Percentiles rank a stretch among this genome's conserved stretches.
Conservation (phyloP, 2,888 invertebrate species). For the Plemyria rubiginata region DNA sequence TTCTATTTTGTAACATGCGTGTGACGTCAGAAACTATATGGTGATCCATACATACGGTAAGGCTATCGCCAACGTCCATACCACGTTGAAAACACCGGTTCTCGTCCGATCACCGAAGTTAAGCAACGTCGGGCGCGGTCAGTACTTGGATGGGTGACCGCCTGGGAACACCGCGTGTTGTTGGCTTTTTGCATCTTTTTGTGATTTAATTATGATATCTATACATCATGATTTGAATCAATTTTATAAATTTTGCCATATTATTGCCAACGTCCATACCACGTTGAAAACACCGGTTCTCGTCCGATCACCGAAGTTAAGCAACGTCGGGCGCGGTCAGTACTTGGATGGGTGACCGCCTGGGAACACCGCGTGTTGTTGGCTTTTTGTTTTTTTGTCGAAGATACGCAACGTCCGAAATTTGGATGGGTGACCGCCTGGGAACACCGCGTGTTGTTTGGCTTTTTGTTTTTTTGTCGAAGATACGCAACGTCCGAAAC, state of each 20-base stretch:
- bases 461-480: too few species aligned
- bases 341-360: constrained; percentile 81
- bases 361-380: constrained; percentile 64
- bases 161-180: constrained; percentile 70
- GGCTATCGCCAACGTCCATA: constrained; percentile 48
- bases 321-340: constrained; percentile 75
- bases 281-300: constrained; percentile 73
- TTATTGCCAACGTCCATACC: constrained; percentile 46
- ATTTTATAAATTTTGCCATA: too few species aligned
- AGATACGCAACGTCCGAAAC: too few species aligned
- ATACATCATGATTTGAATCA: too few species aligned
- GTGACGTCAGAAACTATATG: too few species aligned
- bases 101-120: constrained; percentile 78
- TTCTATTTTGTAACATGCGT: too few species aligned
- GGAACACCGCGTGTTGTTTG: constrained; percentile 72
- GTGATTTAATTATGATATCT: too few species aligned
- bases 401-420: constrained; percentile 78
- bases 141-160: constrained; percentile 78
- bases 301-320: constrained; percentile 79
- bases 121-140: constrained; percentile 75
- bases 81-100: constrained; percentile 71
- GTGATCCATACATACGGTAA: too few species aligned
- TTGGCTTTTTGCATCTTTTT: constrained; percentile 40
- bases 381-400: constrained; percentile 61
- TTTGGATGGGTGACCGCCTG: constrained; percentile 80